These are phyloP conservation scores for Oophaga pumilio DNA, from an alignment of 2,113 vertebrate species.

Conservation along the genomic window DNA sequence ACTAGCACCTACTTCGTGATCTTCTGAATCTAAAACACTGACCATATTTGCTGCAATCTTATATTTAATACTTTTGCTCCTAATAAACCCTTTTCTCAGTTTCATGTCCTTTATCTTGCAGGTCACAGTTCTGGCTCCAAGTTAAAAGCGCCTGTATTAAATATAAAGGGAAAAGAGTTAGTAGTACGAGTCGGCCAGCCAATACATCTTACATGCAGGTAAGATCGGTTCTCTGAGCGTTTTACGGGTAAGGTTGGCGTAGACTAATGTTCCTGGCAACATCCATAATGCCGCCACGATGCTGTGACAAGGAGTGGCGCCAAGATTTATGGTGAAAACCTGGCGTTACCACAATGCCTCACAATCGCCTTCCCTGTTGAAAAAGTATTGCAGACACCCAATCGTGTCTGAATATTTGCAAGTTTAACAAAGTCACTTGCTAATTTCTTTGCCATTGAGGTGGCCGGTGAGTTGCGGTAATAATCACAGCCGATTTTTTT, in stretches of 20 bases:
- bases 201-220: conserved; percentile 91
- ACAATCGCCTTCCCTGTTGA: too few species aligned
- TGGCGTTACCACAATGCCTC: neutral
- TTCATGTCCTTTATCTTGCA: conserved; percentile 65
- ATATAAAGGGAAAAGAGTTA: conserved; percentile 76
- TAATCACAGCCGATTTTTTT: too few species aligned
- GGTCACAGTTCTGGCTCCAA: conserved; percentile 76
- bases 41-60: neutral
- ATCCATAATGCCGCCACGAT: too few species aligned
- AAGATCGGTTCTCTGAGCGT: conserved; percentile 60
- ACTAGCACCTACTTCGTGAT: neutral
- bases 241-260: neutral
- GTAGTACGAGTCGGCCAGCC: conserved; percentile 82
- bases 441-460: too few species aligned
- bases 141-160: conserved; percentile 82
- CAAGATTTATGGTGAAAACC: neutral
- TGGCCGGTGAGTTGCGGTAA: too few species aligned
- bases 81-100: neutral
- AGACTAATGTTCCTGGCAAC: too few species aligned
- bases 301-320: too few species aligned
- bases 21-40: neutral
- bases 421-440: too few species aligned
- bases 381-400: neutral
- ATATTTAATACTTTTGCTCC: too few species aligned
- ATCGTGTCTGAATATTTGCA: too few species aligned